A percentile compares a stretch with the other conserved stretches of the same genome.
Evolutionary conservation across 1,140 invertebrate species (phyloP).

Genomic region (Parapsyche elsis): DNA sequence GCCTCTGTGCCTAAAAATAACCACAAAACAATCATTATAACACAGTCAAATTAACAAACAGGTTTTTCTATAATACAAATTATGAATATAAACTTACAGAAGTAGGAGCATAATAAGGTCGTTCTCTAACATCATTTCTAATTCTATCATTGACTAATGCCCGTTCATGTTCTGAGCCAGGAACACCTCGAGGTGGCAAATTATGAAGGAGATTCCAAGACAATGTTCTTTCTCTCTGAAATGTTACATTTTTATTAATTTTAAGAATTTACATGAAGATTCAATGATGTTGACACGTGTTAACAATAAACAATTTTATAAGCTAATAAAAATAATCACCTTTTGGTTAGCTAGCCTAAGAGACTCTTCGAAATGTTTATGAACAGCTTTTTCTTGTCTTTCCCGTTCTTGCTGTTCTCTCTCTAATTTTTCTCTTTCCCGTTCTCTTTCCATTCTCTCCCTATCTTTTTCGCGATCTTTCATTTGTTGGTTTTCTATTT

Average conservation of each 20-base stretch:
- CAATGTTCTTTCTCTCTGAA: conserved; percentile 63
- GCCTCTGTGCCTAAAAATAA: conserved; percentile 58
- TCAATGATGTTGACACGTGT: too few relatives aligned
- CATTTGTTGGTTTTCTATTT: conserved; percentile 56
- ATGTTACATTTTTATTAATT: not conserved
- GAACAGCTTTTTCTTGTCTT: conserved; percentile 77
- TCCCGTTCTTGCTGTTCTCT: conserved; percentile 69
- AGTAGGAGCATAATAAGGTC: conserved; percentile 46
- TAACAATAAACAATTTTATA: not conserved
- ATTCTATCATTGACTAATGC: conserved; percentile 57
- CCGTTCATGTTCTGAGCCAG: conserved; percentile 62
- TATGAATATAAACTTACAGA: conserved; percentile 34
- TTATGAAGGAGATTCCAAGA: conserved; percentile 67
- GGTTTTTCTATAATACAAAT: not conserved
- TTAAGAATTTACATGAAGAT: not conserved
- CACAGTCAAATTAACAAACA: not conserved
- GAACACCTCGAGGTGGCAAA: conserved; percentile 60
- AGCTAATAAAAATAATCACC: conserved; percentile 65
- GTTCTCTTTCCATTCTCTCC: conserved; percentile 67
- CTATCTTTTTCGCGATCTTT: conserved; percentile 66
- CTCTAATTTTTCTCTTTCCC: conserved; percentile 66
- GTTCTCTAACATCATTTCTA: conserved; percentile 35
- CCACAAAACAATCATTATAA: conserved; percentile 6
- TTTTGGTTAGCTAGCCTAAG: conserved; percentile 84
- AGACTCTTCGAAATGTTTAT: conserved; percentile 92